Base-by-base conservation (phyloP, 2,797 vertebrate genomes). In the Chrosomus eos region DNA sequence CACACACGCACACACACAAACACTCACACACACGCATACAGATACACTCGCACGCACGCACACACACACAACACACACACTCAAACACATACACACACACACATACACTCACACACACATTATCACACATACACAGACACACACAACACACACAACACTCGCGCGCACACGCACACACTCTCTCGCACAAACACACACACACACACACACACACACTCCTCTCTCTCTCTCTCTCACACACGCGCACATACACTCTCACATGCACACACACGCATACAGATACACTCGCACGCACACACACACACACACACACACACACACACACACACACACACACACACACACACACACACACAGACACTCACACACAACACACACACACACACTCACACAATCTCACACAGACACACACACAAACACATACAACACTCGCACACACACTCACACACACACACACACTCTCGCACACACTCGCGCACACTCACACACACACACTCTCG, bases 381-480 rank as follows among this genome's bases (percentile, higher is more conserved):
- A 33, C 43, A 55, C 60, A 68, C 51, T 26, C 48, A 33, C 72
- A 77, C 28, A 7, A 31, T 67, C 5, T 2, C 48, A 51, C 16
- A 7, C 16, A 7, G 18, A 7, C 5, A 1, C 1, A 18, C 16
- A 3, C 48, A 19, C 16, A 0, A 5, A 2, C 5, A 7, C 26
- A 33, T 38, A 58, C 58, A 83, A 7, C 48, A 7, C 48, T 1
- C 18, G 3, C 71, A 58, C 55, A 19, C 84, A 23, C 53, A 55
- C 51, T 68, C 40, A 40, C 48, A 48, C 66, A 81, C 36, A 16
- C 38, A 60, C 5, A 19, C 48, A 19, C 48, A 2, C 18, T 7
- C 48, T 6, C 5, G 0, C 4, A 1, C 14, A 18, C 48, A 2
- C 5, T 2, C 48, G 0, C 16, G 18, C 48, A 18, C 19, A 7